phyloP scores from a whole-genome alignment of 2,113 vertebrate species.

The Hystrix brachyura region DNA sequence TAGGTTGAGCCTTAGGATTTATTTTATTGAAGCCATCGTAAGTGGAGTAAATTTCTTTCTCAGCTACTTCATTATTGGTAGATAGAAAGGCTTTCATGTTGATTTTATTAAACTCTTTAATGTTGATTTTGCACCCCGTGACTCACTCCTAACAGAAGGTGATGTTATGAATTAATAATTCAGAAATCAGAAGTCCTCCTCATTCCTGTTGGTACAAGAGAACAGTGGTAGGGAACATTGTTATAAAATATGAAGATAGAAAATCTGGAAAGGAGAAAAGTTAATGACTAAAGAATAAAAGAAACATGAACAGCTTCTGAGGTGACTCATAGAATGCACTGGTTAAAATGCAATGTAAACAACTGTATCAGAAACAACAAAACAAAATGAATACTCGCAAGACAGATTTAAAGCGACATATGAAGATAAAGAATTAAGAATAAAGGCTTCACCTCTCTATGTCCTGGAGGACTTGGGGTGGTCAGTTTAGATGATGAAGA shows the following conservation, averaged over 20 bases:
- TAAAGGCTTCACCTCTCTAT: neutral
- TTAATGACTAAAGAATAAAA: neutral
- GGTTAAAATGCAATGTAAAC: neutral
- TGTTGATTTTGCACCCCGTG: neutral
- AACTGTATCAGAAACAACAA: neutral
- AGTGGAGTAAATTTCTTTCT: neutral
- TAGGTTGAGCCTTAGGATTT: neutral
- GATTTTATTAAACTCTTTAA: neutral
- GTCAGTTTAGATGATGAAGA: neutral
- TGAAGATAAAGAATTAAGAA: neutral
- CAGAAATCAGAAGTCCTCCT: neutral
- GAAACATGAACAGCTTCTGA: neutral
- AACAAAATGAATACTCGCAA: neutral
- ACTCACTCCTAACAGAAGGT: neutral
- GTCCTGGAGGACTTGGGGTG: neutral
- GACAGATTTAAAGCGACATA: neutral
- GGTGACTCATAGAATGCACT: neutral
- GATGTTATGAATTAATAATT: neutral
- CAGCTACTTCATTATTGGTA: neutral
- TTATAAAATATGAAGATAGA: neutral
- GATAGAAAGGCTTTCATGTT: neutral
- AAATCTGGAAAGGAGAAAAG: neutral
- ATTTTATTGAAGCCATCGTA: neutral
- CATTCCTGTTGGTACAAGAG: neutral
- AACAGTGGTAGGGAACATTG: neutral